phyloP scores from a whole-genome alignment of 2,113 vertebrate genomes.

The Vidua chalybeata region DNA sequence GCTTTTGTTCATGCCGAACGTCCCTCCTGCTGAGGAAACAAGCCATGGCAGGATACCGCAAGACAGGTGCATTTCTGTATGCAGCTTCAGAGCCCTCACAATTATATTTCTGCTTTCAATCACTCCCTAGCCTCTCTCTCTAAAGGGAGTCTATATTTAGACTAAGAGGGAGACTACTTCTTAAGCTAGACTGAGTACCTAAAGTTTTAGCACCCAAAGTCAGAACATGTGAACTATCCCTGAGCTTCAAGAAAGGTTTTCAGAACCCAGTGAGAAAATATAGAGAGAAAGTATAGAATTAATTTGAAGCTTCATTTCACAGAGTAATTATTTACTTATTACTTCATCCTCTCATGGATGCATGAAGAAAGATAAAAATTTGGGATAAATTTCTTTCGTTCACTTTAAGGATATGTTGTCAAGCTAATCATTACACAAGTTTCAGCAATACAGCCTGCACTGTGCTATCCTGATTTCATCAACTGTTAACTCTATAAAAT shows the following conservation, averaged over 20 bases:
- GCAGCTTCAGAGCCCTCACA: not conserved
- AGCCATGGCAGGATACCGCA: not conserved
- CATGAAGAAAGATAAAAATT: not conserved
- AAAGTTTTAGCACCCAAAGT: not conserved
- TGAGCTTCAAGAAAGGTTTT: not conserved
- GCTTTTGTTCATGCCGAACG: not conserved
- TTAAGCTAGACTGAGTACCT: not conserved
- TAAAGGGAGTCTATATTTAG: not conserved
- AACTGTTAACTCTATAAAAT: constrained; percentile 67
- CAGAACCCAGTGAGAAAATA: not conserved
- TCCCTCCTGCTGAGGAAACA: not conserved
- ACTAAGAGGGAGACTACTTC: not conserved
- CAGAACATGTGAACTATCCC: not conserved
- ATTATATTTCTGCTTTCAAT: not conserved
- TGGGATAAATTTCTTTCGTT: not conserved
- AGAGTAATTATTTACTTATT: not conserved
- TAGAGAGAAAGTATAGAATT: not conserved
- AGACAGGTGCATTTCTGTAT: not conserved
- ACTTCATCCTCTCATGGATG: not conserved
- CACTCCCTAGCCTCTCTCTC: not conserved
- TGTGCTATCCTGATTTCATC: constrained; percentile 52
- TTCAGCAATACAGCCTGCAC: not conserved
- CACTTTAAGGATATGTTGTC: constrained; percentile 23
- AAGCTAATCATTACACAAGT: constrained; percentile 47
- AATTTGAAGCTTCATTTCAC: not conserved